Evolutionary conservation across 1,140 invertebrate species (phyloP), one percentile per base, ranked within the genome.

Genomic region (Brachionus rubens): DNA sequence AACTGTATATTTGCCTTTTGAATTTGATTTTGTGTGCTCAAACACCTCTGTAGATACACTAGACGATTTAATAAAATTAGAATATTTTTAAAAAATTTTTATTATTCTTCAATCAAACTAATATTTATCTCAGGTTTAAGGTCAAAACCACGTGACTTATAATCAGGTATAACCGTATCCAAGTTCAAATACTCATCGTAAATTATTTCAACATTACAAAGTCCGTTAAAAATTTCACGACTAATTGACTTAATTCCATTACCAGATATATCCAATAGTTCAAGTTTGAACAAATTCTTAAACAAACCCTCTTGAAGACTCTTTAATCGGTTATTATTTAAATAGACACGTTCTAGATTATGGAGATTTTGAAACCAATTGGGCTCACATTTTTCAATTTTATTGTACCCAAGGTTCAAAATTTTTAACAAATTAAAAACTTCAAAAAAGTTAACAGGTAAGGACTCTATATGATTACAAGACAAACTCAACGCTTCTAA

Each of bases 61-160:
- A 5, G 33, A 36, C 9, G 33, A 36, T 36, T 36, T 36, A 36
- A 36, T 9, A 36, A 36, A 36, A 36, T 5, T 36, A 36, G 9
- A 36, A 36, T 36, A n/a, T n/a, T n/a, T 36, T 36, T 36, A 36
- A 36, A 36, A 36, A 36, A 36, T 5, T 9, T 36, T 36, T 3
- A 36, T 59, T 59, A 59, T 59, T 59, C 54, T 59, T 59, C 54
- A 36, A 59, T 16, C 9, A 59, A 33, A 16, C 12, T 0, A 59
- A 59, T 59, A 7, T 1, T 36, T n/a, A 59, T 1, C 36, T 59
- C 54, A 33, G 54, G 54, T 5, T 21, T 59, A n/a, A 59, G 54
- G 36, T 59, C 54, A 19, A 59, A 33, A 36, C 36, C 36, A 1
- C 54, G 26, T 33, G 30, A 16, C 36, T 59, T 14, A 19, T 36